Percentiles rank a stretch among this genome's conserved stretches.
Conservation (phyloP, 2,797 vertebrate genomes). For the Diplodus puntazzo region DNA sequence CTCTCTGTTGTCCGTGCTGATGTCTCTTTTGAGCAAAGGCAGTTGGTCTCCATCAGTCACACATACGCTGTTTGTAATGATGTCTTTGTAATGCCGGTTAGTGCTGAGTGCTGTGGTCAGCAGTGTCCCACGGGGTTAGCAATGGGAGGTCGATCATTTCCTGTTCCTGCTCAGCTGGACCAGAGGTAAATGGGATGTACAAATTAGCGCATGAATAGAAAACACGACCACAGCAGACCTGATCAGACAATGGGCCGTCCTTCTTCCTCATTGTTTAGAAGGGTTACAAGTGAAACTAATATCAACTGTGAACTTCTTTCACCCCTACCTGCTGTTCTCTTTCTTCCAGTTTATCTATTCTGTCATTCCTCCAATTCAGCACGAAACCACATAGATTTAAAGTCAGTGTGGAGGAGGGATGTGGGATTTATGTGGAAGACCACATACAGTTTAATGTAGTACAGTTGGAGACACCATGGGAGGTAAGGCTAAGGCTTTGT, state of each 20-base stretch:
- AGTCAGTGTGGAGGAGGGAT: conserved; percentile 25
- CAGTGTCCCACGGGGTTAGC: conserved; percentile 76
- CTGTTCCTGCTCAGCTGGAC: conserved; percentile 70
- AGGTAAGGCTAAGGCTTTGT: conserved; percentile 51
- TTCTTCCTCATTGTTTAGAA: conserved; percentile 65
- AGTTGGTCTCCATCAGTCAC: conserved; percentile 80
- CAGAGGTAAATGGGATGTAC: conserved; percentile 73
- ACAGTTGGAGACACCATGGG: conserved; percentile 53
- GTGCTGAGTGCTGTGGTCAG: conserved; percentile 78
- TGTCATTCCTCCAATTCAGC: conserved; percentile 47
- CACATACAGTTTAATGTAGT: conserved; percentile 51
- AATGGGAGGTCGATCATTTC: conserved; percentile 77
- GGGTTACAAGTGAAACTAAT: conserved; percentile 65
- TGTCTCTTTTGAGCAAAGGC: conserved; percentile 64
- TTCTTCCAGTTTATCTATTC: conserved; percentile 34
- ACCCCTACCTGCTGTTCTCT: conserved; percentile 63
- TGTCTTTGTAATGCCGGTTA: conserved; percentile 76
- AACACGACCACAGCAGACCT: conserved; percentile 68
- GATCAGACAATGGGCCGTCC: conserved; percentile 68
- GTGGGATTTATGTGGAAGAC: conserved; percentile 39
- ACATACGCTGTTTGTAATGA: conserved; percentile 79
- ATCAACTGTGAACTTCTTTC: conserved; percentile 53
- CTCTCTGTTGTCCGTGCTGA: conserved; percentile 60
- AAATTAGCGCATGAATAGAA: conserved; percentile 84
- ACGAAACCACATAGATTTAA: conserved; percentile 34